Conservation (phyloP, 2,113 vertebrate species). For the Tyrannus savana region DNA sequence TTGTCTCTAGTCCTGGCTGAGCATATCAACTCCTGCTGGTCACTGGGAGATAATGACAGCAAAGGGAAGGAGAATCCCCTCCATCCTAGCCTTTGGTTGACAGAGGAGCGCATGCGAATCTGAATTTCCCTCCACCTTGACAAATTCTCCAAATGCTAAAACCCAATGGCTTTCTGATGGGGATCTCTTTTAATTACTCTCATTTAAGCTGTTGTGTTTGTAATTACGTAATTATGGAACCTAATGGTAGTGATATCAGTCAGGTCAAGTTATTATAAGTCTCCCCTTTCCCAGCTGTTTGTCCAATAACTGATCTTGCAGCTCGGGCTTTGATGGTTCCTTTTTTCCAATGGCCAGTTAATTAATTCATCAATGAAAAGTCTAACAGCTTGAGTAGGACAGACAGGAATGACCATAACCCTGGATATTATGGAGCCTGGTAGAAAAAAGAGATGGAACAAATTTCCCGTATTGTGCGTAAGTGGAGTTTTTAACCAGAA, state of each 20-base stretch:
- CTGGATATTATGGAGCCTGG: neutral
- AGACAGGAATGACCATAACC: neutral
- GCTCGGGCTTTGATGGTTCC: neutral
- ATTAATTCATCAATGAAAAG: neutral
- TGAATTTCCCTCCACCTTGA: neutral
- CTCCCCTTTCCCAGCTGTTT: neutral
- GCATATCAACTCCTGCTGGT: neutral
- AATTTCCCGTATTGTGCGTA: neutral
- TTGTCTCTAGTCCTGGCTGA: neutral
- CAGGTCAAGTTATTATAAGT: neutral
- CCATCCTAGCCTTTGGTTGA: rapidly evolving
- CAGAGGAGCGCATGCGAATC: neutral
- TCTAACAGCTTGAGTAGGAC: neutral
- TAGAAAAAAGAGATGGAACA: neutral
- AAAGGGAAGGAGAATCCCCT: neutral
- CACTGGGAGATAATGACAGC: neutral
- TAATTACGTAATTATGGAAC: neutral
- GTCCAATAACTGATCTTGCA: neutral
- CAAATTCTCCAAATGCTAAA: neutral
- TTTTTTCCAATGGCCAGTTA: neutral
- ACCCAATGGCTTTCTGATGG: neutral
- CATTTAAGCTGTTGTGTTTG: neutral
- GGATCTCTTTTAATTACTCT: neutral
- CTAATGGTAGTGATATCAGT: neutral
- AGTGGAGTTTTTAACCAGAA: neutral